Evolutionary conservation across 2,888 invertebrate species (phyloP).

Genomic region (Polyommatus iphigenia): DNA sequence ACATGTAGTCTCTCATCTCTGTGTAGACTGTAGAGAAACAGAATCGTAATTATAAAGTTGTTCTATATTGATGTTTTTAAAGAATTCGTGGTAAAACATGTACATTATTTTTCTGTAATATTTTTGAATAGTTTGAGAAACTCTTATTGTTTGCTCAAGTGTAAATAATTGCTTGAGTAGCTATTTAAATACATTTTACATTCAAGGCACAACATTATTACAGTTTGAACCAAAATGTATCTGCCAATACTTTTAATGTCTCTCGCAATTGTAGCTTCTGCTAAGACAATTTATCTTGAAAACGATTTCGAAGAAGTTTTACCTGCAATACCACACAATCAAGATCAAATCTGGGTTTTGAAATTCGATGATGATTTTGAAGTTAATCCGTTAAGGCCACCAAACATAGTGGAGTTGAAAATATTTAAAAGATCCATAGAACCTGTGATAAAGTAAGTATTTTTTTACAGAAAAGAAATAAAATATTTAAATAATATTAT

Average conservation of each 20-base stretch:
- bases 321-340: neutral
- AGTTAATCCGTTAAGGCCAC: neutral
- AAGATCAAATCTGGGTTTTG: slow-evolving; percentile 2
- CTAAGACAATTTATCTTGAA: neutral
- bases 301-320: neutral
- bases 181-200: neutral
- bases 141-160: slow-evolving; percentile 6
- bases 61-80: neutral
- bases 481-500: neutral
- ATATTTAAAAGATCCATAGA: neutral
- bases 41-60: neutral
- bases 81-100: too few relatives aligned
- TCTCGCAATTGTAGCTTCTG: neutral
- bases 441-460: neutral
- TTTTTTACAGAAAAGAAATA: neutral
- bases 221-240: neutral
- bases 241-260: neutral
- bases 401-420: neutral
- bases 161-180: neutral
- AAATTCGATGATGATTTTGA: slow-evolving; percentile 12
- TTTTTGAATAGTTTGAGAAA: neutral
- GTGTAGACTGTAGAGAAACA: neutral
- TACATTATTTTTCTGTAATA: neutral
- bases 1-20: too few relatives aligned
- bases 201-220: neutral